A percentile compares a stretch with the other conserved stretches of the same genome.
These are phyloP conservation scores for Mythimna loreyi DNA, from an alignment of 2,888 invertebrate genomes.

Conservation along the genomic window DNA sequence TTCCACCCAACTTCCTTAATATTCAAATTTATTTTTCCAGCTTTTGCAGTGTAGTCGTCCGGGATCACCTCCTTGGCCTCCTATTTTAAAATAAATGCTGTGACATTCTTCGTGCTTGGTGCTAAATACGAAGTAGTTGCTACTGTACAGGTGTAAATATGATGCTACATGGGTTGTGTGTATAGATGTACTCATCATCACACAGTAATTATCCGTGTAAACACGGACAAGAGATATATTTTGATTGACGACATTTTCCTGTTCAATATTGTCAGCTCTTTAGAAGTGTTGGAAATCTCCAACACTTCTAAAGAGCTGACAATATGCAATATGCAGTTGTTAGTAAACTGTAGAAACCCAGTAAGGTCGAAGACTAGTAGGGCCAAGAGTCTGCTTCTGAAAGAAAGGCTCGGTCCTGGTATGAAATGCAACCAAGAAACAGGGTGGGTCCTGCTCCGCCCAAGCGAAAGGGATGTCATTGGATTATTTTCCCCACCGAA, in stretches of 20 bases:
- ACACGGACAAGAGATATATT: constrained; percentile 3
- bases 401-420: too few relatives aligned
- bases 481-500: too few relatives aligned
- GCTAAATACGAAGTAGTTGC: constrained; percentile 18
- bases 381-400: too few relatives aligned
- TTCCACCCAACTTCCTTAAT: not conserved
- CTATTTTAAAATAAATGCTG: constrained; percentile 14
- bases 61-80: constrained; percentile 2
- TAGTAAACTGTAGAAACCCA: too few relatives aligned
- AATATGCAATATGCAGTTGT: too few relatives aligned
- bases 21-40: not conserved
- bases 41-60: not conserved
- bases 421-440: too few relatives aligned
- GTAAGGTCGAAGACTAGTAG: too few relatives aligned
- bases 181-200: constrained; percentile 12
- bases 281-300: too few relatives aligned
- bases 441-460: too few relatives aligned
- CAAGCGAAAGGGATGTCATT: too few relatives aligned
- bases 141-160: constrained; percentile 24
- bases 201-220: constrained; percentile 24
- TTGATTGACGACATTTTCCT: not conserved
- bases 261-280: not conserved
- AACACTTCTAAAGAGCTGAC: too few relatives aligned
- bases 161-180: constrained; percentile 7
- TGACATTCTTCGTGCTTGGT: not conserved